Evolutionary conservation across 2,797 vertebrate genomes (phyloP).

Genomic region (Garrulus glandarius): DNA sequence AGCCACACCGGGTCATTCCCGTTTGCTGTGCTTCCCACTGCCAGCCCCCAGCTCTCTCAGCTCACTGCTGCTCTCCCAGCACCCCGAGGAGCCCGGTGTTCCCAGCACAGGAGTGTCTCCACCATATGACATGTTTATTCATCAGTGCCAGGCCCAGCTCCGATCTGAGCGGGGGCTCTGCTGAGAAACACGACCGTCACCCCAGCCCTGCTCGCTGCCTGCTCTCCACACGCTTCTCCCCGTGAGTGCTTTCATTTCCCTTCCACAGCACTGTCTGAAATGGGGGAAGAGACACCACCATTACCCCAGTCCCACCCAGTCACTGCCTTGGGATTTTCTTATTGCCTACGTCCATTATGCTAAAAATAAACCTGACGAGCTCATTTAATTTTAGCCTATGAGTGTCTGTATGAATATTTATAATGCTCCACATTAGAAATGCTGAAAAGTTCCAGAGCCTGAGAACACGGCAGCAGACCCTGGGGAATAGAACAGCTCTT

Average conservation of each 20-base stretch:
- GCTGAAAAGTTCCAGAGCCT: conserved; percentile 4
- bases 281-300: accelerated
- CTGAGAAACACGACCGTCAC: accelerated
- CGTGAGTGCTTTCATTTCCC: accelerated
- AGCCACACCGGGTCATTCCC: accelerated
- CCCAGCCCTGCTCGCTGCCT: neutral
- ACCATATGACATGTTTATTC: accelerated
- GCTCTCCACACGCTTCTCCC: accelerated
- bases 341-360: neutral
- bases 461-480: neutral
- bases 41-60: accelerated
- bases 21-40: accelerated
- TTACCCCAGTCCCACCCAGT: neutral
- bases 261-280: neutral
- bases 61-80: neutral
- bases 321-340: neutral
- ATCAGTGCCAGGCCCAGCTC: accelerated
- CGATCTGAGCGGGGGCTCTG: accelerated
- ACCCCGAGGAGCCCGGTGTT: accelerated
- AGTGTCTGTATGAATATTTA: conserved; percentile 56
- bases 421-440: conserved; percentile 14
- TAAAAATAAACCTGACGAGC: conserved; percentile 5
- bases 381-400: conserved; percentile 43
- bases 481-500: neutral
- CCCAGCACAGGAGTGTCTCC: accelerated